Conservation (phyloP, 2,113 vertebrate genomes). For the Tretioscincus oriximinensis region DNA sequence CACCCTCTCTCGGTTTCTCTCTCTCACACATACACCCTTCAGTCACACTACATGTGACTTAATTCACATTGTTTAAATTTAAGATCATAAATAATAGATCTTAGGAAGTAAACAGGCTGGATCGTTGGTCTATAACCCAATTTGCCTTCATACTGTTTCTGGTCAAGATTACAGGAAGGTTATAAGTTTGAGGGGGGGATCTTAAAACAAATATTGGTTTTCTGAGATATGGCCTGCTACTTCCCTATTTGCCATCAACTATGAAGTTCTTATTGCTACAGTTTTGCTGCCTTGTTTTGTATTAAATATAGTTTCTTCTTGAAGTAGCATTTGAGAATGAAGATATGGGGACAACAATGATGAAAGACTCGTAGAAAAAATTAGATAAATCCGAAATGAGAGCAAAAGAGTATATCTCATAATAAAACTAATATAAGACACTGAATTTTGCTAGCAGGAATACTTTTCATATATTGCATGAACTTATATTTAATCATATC, state of each 20-base stretch:
- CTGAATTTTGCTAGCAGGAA: neutral
- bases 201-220: conserved; percentile 16
- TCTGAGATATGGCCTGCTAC: conserved; percentile 52
- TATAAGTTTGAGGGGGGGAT: conserved; percentile 25
- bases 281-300: conserved; percentile 41
- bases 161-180: conserved; percentile 42
- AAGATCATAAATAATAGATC: conserved; percentile 24
- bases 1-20: neutral
- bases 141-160: conserved; percentile 33
- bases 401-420: neutral
- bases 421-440: neutral
- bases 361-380: neutral
- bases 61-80: conserved; percentile 34
- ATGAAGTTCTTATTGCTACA: conserved; percentile 15
- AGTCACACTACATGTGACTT: conserved; percentile 2
- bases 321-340: neutral
- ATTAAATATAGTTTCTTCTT: conserved; percentile 16
- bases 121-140: conserved; percentile 21
- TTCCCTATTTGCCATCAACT: conserved; percentile 38
- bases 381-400: neutral
- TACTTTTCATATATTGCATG: neutral
- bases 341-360: neutral
- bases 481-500: neutral
- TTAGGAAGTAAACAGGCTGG: conserved; percentile 2
- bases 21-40: conserved; percentile 13